Conservation (phyloP, 2,888 invertebrate genomes). For the Vanessa cardui region DNA sequence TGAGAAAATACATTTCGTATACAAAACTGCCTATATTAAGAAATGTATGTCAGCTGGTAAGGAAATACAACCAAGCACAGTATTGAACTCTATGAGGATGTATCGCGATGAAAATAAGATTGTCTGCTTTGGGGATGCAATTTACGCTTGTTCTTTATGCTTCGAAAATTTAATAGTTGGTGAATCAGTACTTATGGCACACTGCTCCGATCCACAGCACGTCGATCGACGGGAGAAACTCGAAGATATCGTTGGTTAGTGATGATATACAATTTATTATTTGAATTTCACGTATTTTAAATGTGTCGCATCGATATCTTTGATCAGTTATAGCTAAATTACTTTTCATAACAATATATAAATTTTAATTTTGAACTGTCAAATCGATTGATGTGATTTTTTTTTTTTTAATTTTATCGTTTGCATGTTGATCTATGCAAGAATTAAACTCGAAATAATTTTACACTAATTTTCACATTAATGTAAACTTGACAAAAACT, state of each 20-base stretch:
- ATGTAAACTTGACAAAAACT: constrained; percentile 16
- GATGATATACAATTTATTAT: constrained; percentile 24
- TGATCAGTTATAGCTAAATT: background rate
- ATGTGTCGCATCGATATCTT: background rate
- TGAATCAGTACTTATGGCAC: constrained; percentile 71
- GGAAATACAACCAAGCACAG: constrained; percentile 74
- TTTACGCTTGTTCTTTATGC: constrained; percentile 73
- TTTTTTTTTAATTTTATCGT: constrained; percentile 12
- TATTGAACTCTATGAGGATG: constrained; percentile 75
- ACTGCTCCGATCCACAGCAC: constrained; percentile 62
- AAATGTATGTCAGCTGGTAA: constrained; percentile 67
- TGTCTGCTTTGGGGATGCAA: constrained; percentile 74
- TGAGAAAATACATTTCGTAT: constrained; percentile 73
- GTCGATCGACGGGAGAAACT: constrained; percentile 58
- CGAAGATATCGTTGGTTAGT: constrained; percentile 57
- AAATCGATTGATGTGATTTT: constrained; percentile 12
- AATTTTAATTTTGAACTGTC: constrained; percentile 32
- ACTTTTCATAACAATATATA: background rate
- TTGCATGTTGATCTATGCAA: constrained; percentile 34
- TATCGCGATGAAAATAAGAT: constrained; percentile 77
- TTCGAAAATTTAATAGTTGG: constrained; percentile 72
- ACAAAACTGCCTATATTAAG: constrained; percentile 76
- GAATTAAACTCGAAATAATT: constrained; percentile 4
- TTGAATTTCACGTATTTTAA: background rate
- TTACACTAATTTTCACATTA: constrained; percentile 29